Percentiles rank a stretch among this genome's conserved stretches.
phyloP scores from a whole-genome alignment of 2,797 vertebrate species.

The Spondyliosoma cantharus region DNA sequence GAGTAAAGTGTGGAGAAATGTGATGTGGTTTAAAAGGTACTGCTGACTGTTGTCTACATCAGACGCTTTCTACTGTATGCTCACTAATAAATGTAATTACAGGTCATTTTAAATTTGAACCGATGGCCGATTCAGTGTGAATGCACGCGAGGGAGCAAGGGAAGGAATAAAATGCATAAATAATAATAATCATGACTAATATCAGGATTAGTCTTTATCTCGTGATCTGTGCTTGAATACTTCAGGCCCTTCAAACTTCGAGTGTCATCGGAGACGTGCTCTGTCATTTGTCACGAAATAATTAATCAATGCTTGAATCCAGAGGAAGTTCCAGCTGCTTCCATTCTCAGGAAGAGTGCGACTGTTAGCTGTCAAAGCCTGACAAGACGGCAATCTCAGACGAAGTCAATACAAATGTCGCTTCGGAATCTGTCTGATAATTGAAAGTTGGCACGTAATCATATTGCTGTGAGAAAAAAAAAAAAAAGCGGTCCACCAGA shows the following conservation, averaged over 20 bases:
- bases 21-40: not conserved
- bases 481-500: not conserved
- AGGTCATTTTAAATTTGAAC: not conserved
- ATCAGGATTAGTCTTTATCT: not conserved
- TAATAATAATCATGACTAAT: constrained; percentile 5
- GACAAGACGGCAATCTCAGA: constrained; percentile 26
- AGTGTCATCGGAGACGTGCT: constrained; percentile 38
- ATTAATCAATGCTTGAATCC: constrained; percentile 53
- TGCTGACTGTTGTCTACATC: not conserved
- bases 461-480: constrained; percentile 3
- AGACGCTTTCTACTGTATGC: not conserved
- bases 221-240: constrained; percentile 4
- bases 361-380: constrained; percentile 45
- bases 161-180: not conserved
- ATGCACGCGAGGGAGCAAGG: not conserved
- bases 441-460: constrained; percentile 28
- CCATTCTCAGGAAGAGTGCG: constrained; percentile 40
- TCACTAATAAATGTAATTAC: not conserved
- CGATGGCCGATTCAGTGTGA: not conserved
- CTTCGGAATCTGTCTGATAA: constrained; percentile 37
- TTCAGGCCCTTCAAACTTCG: constrained; percentile 22
- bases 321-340: constrained; percentile 54
- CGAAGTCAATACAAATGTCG: constrained; percentile 41
- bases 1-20: not conserved
- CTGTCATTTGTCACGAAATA: constrained; percentile 28